These are phyloP conservation scores for Porites lobata DNA, from an alignment of 92 coral and sea anemone genomes.

Conservation along the genomic window DNA sequence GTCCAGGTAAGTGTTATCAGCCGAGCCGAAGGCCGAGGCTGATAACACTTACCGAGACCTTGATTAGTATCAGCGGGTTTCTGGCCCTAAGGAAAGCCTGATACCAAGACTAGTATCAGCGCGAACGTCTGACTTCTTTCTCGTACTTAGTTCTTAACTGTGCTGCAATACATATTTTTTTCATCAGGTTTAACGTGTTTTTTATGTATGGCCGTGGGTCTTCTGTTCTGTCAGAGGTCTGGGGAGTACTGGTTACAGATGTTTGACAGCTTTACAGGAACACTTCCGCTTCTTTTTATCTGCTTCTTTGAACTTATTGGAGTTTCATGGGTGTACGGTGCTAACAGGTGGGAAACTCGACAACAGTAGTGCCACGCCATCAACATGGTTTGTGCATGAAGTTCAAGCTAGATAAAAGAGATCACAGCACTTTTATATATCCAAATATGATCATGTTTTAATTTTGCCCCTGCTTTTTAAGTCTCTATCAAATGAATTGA, in stretches of 20 bases:
- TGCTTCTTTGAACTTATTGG: conserved; percentile 88
- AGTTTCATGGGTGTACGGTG: conserved; percentile 89
- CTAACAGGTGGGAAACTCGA: conserved; percentile 67
- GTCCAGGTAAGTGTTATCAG: no score
- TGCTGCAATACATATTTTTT: not conserved
- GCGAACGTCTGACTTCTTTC: not conserved
- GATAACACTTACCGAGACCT: no score
- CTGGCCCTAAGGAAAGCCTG: no score
- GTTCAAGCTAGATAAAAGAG: no score
- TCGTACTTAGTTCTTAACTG: not conserved
- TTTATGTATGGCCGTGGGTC: conserved; percentile 73
- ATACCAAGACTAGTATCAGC: no score
- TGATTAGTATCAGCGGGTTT: no score
- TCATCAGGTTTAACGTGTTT: conserved; percentile 71
- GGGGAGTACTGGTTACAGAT: conserved; percentile 98
- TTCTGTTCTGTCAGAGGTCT: conserved; percentile 91
- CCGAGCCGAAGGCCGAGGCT: no score
- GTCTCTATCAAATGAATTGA: no score
- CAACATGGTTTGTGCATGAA: no score
- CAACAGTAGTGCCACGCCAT: not conserved
- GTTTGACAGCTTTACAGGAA: conserved; percentile 87
- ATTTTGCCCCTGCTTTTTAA: no score
- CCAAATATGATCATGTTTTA: no score
- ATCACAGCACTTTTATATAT: no score
- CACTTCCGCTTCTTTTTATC: conserved; percentile 79